Conservation (phyloP, 2,113 vertebrate genomes). For the Gopherus evgoodei region DNA sequence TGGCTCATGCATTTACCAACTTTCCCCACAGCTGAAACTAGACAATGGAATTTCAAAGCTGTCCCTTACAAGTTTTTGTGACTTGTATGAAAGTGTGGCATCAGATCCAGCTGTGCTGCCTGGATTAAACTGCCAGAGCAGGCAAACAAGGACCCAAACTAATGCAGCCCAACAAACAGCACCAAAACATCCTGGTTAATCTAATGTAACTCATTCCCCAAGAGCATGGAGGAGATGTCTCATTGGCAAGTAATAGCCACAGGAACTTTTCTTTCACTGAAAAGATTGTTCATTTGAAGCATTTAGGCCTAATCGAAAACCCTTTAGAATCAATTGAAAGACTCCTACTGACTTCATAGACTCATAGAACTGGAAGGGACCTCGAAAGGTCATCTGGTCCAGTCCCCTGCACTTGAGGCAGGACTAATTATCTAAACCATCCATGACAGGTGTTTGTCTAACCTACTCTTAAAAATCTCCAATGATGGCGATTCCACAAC, state of each 20-base stretch:
- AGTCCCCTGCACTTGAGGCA: no score
- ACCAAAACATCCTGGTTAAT: background rate
- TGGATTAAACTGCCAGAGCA: background rate
- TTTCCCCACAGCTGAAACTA: background rate
- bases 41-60: background rate
- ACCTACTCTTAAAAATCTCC: no score
- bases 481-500: no score
- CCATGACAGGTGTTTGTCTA: no score
- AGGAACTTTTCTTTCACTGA: background rate
- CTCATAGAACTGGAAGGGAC: background rate
- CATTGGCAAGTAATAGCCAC: background rate
- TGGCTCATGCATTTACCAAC: background rate
- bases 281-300: background rate
- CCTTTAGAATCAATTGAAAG: background rate
- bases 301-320: background rate
- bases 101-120: background rate
- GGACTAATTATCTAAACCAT: no score
- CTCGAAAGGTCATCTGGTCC: no score
- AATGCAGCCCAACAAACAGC: background rate
- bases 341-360: background rate
- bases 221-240: background rate
- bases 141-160: background rate
- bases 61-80: background rate
- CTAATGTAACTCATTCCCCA: background rate
- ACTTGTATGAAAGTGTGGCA: rapidly evolving